Evolutionary conservation across 1,140 invertebrate genomes (phyloP), one percentile per base, ranked within the genome.

Genomic region (Meloidogyne exigua): DNA sequence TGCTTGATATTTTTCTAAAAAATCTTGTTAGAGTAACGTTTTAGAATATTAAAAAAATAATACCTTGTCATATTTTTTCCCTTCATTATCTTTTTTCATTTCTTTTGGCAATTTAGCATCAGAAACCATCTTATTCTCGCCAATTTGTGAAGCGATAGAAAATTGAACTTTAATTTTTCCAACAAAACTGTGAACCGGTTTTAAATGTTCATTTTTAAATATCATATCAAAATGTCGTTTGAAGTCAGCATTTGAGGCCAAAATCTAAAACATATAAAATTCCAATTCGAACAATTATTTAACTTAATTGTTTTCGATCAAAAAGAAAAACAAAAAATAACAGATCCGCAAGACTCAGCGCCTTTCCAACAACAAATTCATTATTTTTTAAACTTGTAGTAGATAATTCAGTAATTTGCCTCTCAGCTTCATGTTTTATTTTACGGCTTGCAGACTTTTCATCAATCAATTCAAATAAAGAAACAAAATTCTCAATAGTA

Each of bases 1-100:
- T 81, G 76, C 42, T 57, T 28, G 49, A 72, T 72, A 26, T 23
- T 18, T 66, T 66, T 28, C 32, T 66, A 39, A 39, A 66, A 72
- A 44, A 72, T 72, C 15, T 2, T 44, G 42, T 1, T 12, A 42
- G 2, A n/a, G 39, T 42, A 12, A 42, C 3, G 11, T 42, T 42
- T n/a, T n/a, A n/a, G n/a, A n/a, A 12, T 42, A 39, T 39, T 9
- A 39, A 39, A 9, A 39, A 39, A 39, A 39, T 39, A 39, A 39
- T 9, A 10, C 36, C 36, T 39, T 39, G 4, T 39, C 36, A 39
- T 39, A 3, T 39, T 39, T 39, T 39, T 39, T 49, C 2, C 4
- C 44, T 18, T 49, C 44, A 18, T 49, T 49, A 5, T 5, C 18
- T 49, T 49, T 49, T 18, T 49, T 49, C 13, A 18, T 49, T 49